phyloP scores from a whole-genome alignment of 2,797 vertebrate genomes.

The Helicolenus hilgendorfi region DNA sequence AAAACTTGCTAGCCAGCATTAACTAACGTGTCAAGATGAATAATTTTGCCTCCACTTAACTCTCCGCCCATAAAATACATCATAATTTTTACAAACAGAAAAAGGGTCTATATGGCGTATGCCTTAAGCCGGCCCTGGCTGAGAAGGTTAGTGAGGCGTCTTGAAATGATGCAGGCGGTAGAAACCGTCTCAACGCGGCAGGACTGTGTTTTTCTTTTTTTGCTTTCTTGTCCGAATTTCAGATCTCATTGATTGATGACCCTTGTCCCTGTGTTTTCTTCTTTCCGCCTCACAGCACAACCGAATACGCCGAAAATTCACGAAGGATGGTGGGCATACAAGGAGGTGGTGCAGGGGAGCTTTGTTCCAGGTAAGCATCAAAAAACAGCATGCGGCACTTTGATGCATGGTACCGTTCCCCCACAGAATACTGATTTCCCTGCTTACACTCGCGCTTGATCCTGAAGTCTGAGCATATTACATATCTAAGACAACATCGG shows the following conservation, averaged over 20 bases:
- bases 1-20: too few species aligned
- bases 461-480: slow-evolving; percentile 13
- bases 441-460: slow-evolving; percentile 26
- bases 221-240: slow-evolving; percentile 21
- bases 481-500: slow-evolving; percentile 40
- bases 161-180: slow-evolving; percentile 9
- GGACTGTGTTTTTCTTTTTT: not conserved
- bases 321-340: slow-evolving; percentile 99
- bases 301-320: slow-evolving; percentile 98
- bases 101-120: too few species aligned
- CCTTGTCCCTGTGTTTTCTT: slow-evolving; percentile 53
- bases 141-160: slow-evolving; percentile 14
- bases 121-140: not conserved
- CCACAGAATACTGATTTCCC: slow-evolving; percentile 21
- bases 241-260: slow-evolving; percentile 57
- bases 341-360: slow-evolving; percentile 99
- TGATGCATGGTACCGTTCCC: slow-evolving; percentile 20
- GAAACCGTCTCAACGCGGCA: not conserved
- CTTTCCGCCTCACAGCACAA: slow-evolving; percentile 91
- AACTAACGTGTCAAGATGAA: too few species aligned
- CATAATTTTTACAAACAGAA: too few species aligned
- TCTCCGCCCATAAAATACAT: too few species aligned
- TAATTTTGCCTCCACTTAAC: too few species aligned
- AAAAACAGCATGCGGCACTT: slow-evolving; percentile 26
- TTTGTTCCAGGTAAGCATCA: slow-evolving; percentile 96